phyloP scores from a whole-genome alignment of 2,888 invertebrate genomes.

The Pyrochroa serraticornis region DNA sequence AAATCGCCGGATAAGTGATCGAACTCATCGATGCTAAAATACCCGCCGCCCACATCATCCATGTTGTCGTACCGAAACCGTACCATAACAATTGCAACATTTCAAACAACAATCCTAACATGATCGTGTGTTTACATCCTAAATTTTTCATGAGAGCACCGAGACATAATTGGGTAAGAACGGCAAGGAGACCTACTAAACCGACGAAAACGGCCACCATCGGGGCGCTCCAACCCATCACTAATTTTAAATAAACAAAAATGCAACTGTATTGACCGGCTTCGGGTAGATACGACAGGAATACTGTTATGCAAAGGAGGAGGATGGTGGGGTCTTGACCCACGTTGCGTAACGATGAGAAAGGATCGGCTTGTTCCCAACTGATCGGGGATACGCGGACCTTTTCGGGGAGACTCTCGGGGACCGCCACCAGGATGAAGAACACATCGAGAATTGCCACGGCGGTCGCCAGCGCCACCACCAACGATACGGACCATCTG shows the following conservation, averaged over 20 bases:
- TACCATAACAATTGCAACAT: conserved; percentile 97
- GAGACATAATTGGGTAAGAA: conserved; percentile 89
- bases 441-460: conserved; percentile 96
- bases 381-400: conserved; percentile 79
- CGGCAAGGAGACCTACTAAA: conserved; percentile 93
- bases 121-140: conserved; percentile 96
- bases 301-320: conserved; percentile 96
- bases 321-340: conserved; percentile 95
- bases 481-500: conserved; percentile 72
- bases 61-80: conserved; percentile 93
- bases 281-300: conserved; percentile 97
- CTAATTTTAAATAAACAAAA: conserved; percentile 96
- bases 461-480: conserved; percentile 93
- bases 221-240: conserved; percentile 94
- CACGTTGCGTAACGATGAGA: conserved; percentile 89
- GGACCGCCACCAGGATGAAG: conserved; percentile 97
- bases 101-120: conserved; percentile 95
- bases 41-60: conserved; percentile 99
- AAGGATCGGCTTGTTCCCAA: conserved; percentile 99
- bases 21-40: conserved; percentile 94
- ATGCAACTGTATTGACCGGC: conserved; percentile 99
- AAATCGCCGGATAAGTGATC: conserved; percentile 98
- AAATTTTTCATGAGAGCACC: conserved; percentile 72
- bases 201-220: conserved; percentile 98
- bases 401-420: conserved; percentile 97